Evolutionary conservation across 1,140 invertebrate genomes (phyloP), one percentile per base, ranked within the genome.

Genomic region (Melitaea cinxia): DNA sequence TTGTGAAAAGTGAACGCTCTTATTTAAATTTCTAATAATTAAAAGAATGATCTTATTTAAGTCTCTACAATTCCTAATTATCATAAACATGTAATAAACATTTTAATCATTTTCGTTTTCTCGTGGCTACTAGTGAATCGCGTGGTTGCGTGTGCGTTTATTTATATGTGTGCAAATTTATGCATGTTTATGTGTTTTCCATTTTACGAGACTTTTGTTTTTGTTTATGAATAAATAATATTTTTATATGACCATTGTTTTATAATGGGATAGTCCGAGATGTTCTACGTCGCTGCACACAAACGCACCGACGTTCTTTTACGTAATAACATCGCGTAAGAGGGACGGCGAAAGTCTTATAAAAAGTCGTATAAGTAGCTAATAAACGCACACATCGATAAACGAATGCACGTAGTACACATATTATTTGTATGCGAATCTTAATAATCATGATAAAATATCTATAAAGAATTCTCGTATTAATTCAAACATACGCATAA

Each of bases 311-410:
- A 37, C 42, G 39, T 47, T 30, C 39, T 49, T 10, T 66, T 60
- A 53, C 65, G 52, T 66, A 66, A 66, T 15, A 60, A 30, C 47
- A 42, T 28, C 33, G 52, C 39, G 42, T 52, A 52, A 52, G 45
- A 58, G 53, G 45, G 62, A 57, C 42, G 55, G 65, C 49, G 65
- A 66, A 66, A 66, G 65, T 56, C 37, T 58, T 58, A 42, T 58
- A 56, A 64, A 58, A 49, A 65, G 45, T 21, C 37, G 45, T 52
- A 65, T 39, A 17, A 26, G 37, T 58, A 55, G 37, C 54, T 60
- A 50, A 60, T 56, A 53, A 58, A 26, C 60, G 50, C 23, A 47
- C 49, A 50, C 57, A 59, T 49, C 42, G 37, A 50, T 59, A 26
- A 26, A 28, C 26, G 15, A 3, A 19, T 33, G 24, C 28, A 54